Base-by-base conservation (phyloP, 2,113 vertebrate genomes). In the Puntigrus tetrazona region DNA sequence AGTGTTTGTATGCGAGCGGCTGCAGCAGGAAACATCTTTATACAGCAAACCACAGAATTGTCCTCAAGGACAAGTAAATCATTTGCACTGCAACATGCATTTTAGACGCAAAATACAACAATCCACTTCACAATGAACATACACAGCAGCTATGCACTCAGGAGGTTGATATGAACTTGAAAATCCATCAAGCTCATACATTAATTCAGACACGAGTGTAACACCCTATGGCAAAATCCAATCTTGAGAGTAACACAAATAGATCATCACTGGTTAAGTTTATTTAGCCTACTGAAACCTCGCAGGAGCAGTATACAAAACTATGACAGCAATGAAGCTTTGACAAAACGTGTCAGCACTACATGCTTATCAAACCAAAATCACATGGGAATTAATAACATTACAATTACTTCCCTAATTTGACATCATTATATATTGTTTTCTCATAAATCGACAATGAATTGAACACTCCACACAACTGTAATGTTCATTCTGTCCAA, bases 381-480 rank as follows among this genome's bases (percentile, higher is more conserved):
- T 61, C 57, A 36, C 20, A 65, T 16, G 14, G 57, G 14, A 84
- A 61, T 38, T 31, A 9, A 63, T 31, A 38, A 25, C 43, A 20
- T 41, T 52, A 41, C 29, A 52, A n/a, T 55, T 36, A 67, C 73
- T 16, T 57, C 45, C 63, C 31, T 11, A 41, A 67, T 41, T 77
- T 78, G 38, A 77, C 57, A n/a, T 59, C 3, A 7, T 57, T 38
- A 77, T 65, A 75, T 41, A 73, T 20, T 63, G 50, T n/a, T n/a
- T 18, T 22, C 59, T 55, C 72, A 25, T 76, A 76, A 82, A 77
- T 82, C 70, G 75, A 25, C 84, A 67, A 29, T 41, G 9, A 13
- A 29, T n/a, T 57, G 16, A 76, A 65, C 43, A 52, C 29, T 41
- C 45, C 27, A 3, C 74, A 82, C 52, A 29, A 82, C 25, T 34